These are phyloP conservation scores for Epizoanthus stellaris DNA, from an alignment of 92 coral and sea anemone genomes.

Conservation along the genomic window DNA sequence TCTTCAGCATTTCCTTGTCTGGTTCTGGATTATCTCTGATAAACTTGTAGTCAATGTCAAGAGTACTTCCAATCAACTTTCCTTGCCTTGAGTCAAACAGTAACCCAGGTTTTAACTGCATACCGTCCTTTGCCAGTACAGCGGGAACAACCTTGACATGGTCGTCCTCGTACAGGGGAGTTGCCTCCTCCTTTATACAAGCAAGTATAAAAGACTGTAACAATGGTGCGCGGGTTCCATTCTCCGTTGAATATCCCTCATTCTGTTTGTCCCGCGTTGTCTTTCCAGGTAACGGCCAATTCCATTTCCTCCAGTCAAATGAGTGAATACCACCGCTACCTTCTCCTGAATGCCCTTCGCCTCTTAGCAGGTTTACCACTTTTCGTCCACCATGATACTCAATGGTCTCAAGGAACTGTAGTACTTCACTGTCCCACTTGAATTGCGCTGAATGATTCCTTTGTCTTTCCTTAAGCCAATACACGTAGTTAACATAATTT, in stretches of 20 bases:
- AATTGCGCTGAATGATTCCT: conserved; percentile 3
- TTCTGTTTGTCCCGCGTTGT: conserved; percentile 51
- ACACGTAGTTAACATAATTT: conserved; percentile 45
- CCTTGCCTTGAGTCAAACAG: conserved; percentile 47
- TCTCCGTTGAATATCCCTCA: conserved; percentile 30
- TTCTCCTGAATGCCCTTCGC: conserved; percentile 39
- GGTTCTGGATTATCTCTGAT: conserved; percentile 32
- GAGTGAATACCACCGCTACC: conserved; percentile 35
- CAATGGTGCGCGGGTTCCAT: conserved; percentile 31
- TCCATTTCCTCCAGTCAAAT: conserved; percentile 50
- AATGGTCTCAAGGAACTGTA: conserved; percentile 40
- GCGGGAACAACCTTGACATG: conserved; percentile 45
- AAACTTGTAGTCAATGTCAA: conserved; percentile 28
- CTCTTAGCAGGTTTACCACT: conserved; percentile 37
- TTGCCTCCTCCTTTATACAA: conserved; percentile 13
- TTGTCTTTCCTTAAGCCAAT: neutral
- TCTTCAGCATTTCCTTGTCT: conserved; percentile 43
- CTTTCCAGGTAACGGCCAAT: conserved; percentile 62
- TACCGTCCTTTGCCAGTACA: conserved; percentile 37
- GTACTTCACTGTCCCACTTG: conserved; percentile 39
- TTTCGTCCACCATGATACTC: conserved; percentile 39
- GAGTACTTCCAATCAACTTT: conserved; percentile 25
- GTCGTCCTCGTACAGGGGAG: conserved; percentile 36
- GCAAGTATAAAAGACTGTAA: conserved; percentile 38
- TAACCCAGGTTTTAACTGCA: conserved; percentile 55